Conservation (phyloP, 1,140 invertebrate genomes). For the Brachionus calyciflorus region DNA sequence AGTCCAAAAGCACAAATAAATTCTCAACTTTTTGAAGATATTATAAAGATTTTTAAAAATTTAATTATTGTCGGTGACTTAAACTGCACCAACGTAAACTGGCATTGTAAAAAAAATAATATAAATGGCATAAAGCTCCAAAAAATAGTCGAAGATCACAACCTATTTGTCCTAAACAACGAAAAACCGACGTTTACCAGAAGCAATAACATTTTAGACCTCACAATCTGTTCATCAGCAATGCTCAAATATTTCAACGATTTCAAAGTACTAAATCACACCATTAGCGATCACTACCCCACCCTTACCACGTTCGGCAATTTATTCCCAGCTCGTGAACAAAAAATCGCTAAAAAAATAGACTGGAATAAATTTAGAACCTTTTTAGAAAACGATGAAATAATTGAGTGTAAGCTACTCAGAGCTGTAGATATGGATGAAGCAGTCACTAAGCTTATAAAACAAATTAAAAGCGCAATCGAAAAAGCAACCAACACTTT, state of each 20-base stretch:
- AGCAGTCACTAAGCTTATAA: not conserved
- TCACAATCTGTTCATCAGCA: not conserved
- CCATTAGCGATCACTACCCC: conserved; percentile 1
- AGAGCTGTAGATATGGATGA: not conserved
- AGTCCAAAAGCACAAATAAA: conserved; percentile 19
- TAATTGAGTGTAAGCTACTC: not conserved
- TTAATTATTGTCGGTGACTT: not conserved
- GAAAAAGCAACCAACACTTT: not conserved
- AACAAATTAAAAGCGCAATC: conserved; percentile 20
- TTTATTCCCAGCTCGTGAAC: too few species aligned
- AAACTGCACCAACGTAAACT: conserved; percentile 11
- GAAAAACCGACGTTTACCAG: not conserved
- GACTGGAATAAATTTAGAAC: conserved; percentile 26
- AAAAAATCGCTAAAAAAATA: conserved; percentile 20
- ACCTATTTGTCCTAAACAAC: conserved; percentile 31
- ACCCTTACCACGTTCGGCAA: not conserved
- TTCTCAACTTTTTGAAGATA: conserved; percentile 11
- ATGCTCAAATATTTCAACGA: not conserved
- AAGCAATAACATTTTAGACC: not conserved
- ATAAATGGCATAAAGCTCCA: not conserved
- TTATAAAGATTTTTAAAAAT: not conserved
- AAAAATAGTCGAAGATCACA: conserved; percentile 10
- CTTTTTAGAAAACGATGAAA: not conserved
- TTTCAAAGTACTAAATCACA: not conserved
- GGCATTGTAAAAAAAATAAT: conserved; percentile 21